Percentiles rank a stretch among this genome's conserved stretches.
phyloP scores from a whole-genome alignment of 2,113 vertebrate species.

The Malurus elegans region DNA sequence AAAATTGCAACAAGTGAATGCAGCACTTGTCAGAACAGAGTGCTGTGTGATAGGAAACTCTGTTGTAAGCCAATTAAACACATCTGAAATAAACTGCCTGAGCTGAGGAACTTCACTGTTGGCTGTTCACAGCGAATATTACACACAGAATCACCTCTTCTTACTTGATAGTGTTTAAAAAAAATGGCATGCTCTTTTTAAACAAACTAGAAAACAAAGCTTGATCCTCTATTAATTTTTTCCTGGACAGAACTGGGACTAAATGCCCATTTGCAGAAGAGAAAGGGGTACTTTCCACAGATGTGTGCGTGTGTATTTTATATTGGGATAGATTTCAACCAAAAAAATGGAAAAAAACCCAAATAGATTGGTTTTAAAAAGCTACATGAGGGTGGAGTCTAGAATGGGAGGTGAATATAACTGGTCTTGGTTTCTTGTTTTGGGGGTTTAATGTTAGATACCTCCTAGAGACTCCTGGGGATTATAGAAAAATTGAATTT shows the following conservation, averaged over 20 bases:
- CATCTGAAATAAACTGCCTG: not conserved
- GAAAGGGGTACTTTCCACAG: not conserved
- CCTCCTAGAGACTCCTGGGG: not conserved
- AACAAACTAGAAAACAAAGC: not conserved
- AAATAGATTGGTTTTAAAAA: not conserved
- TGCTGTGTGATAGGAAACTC: not conserved
- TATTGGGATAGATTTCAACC: not conserved
- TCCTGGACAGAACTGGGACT: not conserved
- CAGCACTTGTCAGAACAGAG: not conserved
- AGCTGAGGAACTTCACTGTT: not conserved
- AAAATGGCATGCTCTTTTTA: not conserved
- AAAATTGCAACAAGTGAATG: not conserved
- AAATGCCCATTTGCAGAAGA: not conserved
- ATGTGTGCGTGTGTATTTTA: not conserved
- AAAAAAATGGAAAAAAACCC: not conserved
- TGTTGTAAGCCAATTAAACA: not conserved
- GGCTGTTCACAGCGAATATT: not conserved
- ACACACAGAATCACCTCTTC: not conserved
- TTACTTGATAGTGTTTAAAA: not conserved
- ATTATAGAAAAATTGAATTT: constrained; percentile 39
- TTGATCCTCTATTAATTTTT: not conserved
- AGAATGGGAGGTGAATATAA: not conserved
- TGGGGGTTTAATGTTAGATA: constrained; percentile 1
- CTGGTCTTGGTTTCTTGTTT: constrained; percentile 25
- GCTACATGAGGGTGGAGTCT: not conserved